Evolutionary conservation across 2,888 invertebrate species (phyloP), one percentile per base, ranked within the genome.

Genomic region (Ornithoptera priamus): DNA sequence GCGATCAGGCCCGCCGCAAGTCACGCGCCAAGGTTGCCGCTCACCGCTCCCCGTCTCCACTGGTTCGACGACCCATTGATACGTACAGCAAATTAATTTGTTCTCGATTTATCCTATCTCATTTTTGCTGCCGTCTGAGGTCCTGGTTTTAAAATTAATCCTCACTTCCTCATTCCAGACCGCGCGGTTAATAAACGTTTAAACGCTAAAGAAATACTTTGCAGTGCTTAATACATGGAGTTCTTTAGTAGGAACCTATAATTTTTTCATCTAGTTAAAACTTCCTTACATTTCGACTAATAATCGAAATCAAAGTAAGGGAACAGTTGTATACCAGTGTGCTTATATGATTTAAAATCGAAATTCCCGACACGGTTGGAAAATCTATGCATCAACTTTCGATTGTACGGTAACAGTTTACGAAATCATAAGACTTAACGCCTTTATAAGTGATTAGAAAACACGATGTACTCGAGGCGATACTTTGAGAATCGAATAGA

Each of bases 51-150:
- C 72, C 71, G 66, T 24, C 56, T 62, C 65, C 62, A 81, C 78
- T 84, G 76, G 87, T 87, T 87, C 88, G 86, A 81, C 84, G 85
- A 86, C 87, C 86, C 81, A 84, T 77, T 76, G 77, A 76, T 80
- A 80, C 72, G 69, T 63, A 66, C 68, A 63, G 46, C 66, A 67
- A 62, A 65, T 65, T 65, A 65, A 67, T 71, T 71, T 65, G 70
- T 67, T 70, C 70, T 67, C 53, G 70, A 30, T 64, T 64, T 62
- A 67, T 65, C 36, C 59, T 63, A 63, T 58, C 42, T 68, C 53
- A 69, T 69, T 69, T 50, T 66, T 62, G 67, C 39, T 20, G 59
- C 39, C 67, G 66, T 65, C 69, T 70, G 66, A 58, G 65, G 53
- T 60, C 62, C 64, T 56, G 67, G 39, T 64, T 63, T 62, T 63